Evolutionary conservation across 2,113 vertebrate genomes (phyloP).

Genomic region (Paramormyrops kingsleyae): DNA sequence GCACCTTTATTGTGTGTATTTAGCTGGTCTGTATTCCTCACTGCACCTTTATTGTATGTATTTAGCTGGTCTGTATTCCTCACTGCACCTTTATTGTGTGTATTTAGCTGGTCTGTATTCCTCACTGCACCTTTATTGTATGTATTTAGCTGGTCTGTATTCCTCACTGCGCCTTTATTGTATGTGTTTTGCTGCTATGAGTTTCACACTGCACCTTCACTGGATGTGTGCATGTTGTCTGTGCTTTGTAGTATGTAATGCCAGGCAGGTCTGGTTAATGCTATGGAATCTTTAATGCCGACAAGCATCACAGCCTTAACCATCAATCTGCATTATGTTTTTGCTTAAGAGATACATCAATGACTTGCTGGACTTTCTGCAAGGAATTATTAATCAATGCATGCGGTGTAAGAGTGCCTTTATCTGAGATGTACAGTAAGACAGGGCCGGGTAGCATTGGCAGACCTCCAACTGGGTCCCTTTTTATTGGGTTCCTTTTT

Average conservation of each 20-base stretch:
- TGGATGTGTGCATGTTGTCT: not conserved
- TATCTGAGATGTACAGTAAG: not conserved
- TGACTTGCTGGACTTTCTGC: not conserved
- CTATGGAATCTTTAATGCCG: not conserved
- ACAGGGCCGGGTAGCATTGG: not conserved
- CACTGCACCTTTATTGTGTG: not conserved
- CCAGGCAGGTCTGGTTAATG: not conserved
- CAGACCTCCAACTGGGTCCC: not conserved
- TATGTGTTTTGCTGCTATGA: not conserved
- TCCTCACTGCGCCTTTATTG: not conserved
- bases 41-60: not conserved
- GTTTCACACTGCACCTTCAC: not conserved
- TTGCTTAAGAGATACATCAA: not conserved
- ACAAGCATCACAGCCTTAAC: not conserved
- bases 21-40: too few species aligned
- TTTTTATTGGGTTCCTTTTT: not conserved
- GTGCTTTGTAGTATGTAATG: not conserved
- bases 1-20: not conserved
- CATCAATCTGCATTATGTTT: not conserved
- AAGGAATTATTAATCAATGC: conserved; percentile 11
- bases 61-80: not conserved
- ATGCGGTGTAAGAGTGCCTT: not conserved
- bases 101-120: not conserved
- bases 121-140: not conserved
- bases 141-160: not conserved